Evolutionary conservation across 2,113 vertebrate species (phyloP).

Genomic region (Thermophis baileyi): DNA sequence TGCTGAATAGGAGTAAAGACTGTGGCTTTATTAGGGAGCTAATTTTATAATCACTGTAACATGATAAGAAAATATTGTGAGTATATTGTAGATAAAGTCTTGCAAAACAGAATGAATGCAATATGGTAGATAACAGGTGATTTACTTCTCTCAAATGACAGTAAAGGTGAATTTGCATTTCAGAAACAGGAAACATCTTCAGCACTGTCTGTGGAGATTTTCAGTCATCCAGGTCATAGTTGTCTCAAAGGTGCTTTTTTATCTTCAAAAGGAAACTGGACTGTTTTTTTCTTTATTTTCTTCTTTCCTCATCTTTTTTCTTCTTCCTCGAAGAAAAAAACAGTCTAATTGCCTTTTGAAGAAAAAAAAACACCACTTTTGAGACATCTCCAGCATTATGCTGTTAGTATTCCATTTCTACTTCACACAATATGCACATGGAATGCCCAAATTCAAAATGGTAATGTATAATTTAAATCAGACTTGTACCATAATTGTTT

Average conservation of each 20-base stretch:
- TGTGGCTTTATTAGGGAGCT: conserved; percentile 8
- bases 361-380: background rate
- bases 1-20: conserved; percentile 20
- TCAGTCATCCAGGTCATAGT: background rate
- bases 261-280: background rate
- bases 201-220: background rate
- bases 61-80: conserved; percentile 8
- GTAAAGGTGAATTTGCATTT: background rate
- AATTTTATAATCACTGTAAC: conserved; percentile 27
- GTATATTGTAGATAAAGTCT: background rate
- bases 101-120: background rate
- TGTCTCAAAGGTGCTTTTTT: background rate
- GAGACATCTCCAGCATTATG: background rate
- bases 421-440: background rate
- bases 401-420: background rate
- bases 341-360: background rate
- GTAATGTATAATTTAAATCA: background rate
- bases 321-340: background rate
- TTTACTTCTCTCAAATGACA: background rate
- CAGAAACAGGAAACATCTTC: background rate
- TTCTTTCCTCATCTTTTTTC: background rate
- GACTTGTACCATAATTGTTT: background rate
- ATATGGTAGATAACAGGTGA: background rate
- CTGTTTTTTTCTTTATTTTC: background rate
- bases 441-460: background rate